Evolutionary conservation across 2,113 vertebrate genomes (phyloP).

Genomic region (Lepisosteus osseus): DNA sequence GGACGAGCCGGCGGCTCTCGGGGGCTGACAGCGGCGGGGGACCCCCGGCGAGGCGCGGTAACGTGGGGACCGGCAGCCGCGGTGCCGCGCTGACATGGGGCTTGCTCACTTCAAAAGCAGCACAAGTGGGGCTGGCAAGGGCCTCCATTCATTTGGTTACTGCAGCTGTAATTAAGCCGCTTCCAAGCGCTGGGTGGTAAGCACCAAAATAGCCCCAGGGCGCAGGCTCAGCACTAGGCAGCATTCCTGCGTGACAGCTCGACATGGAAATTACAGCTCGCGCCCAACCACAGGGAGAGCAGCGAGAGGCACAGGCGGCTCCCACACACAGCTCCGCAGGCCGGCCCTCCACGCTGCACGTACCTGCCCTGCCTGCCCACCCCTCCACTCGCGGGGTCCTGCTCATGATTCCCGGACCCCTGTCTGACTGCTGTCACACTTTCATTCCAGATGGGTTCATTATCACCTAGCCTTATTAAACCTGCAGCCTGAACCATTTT

Average conservation of each 20-base stretch:
- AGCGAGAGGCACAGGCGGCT: background rate
- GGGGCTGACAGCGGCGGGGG: background rate
- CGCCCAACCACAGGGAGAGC: constrained; percentile 14
- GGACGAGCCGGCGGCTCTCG: background rate
- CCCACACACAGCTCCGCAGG: background rate
- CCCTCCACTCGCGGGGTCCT: no score
- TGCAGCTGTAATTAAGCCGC: constrained; percentile 27
- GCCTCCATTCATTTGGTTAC: background rate
- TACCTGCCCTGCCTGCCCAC: background rate
- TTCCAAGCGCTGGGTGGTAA: constrained; percentile 30
- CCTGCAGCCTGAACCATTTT: no score
- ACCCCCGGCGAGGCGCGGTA: background rate
- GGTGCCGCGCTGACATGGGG: background rate
- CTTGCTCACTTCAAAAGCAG: constrained; percentile 11
- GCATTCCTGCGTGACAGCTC: constrained; percentile 12
- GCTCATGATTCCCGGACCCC: no score
- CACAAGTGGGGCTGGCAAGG: constrained; percentile 3
- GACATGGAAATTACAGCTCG: constrained; percentile 17
- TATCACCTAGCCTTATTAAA: no score
- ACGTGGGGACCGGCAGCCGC: background rate
- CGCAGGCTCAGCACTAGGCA: constrained; percentile 4
- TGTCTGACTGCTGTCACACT: no score
- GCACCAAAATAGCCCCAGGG: constrained; percentile 16
- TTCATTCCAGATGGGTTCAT: no score
- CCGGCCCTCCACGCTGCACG: background rate